Conservation (phyloP, 1,140 invertebrate species). For the Tachypleus tridentatus region DNA sequence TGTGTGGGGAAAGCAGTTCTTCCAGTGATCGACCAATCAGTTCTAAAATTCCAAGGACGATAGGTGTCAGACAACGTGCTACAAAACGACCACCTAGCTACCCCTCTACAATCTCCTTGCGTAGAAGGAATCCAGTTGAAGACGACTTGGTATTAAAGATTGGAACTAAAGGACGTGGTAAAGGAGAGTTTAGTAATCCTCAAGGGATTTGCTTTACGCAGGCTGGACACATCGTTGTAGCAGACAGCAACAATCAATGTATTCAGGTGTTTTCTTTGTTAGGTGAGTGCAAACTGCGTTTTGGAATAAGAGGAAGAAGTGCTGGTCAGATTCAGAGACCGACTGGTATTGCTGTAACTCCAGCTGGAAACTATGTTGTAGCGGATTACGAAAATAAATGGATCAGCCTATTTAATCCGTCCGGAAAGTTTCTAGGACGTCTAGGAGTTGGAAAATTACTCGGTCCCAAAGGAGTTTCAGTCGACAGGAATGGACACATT, state of each 20-base stretch:
- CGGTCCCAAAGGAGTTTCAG: slow-evolving; percentile 53
- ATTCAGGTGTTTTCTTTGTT: slow-evolving; percentile 37
- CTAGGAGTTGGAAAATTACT: slow-evolving; percentile 43
- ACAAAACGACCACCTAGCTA: slow-evolving; percentile 35
- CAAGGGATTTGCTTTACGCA: slow-evolving; percentile 38
- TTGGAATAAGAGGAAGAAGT: slow-evolving; percentile 13
- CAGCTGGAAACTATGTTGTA: slow-evolving; percentile 43
- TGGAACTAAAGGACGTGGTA: slow-evolving; percentile 37
- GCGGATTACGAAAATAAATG: slow-evolving; percentile 49
- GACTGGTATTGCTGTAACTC: slow-evolving; percentile 40
- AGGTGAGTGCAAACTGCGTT: slow-evolving; percentile 24
- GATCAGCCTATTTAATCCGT: slow-evolving; percentile 41
- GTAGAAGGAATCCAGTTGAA: slow-evolving; percentile 37
- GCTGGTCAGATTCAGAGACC: slow-evolving; percentile 31
- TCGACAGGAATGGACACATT: slow-evolving; percentile 75
- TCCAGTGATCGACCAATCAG: slow-evolving; percentile 26
- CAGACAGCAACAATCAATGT: slow-evolving; percentile 47
- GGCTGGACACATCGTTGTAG: slow-evolving; percentile 39
- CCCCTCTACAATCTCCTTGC: slow-evolving; percentile 34
- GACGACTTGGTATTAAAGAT: slow-evolving; percentile 37
- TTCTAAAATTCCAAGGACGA: slow-evolving; percentile 24
- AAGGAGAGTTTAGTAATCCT: slow-evolving; percentile 47
- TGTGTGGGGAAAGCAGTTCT: slow-evolving; percentile 22
- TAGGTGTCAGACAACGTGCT: slow-evolving; percentile 29
- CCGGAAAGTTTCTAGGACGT: slow-evolving; percentile 42